phyloP scores from a whole-genome alignment of 2,888 invertebrate species.

The Hypolimnas misippus region DNA sequence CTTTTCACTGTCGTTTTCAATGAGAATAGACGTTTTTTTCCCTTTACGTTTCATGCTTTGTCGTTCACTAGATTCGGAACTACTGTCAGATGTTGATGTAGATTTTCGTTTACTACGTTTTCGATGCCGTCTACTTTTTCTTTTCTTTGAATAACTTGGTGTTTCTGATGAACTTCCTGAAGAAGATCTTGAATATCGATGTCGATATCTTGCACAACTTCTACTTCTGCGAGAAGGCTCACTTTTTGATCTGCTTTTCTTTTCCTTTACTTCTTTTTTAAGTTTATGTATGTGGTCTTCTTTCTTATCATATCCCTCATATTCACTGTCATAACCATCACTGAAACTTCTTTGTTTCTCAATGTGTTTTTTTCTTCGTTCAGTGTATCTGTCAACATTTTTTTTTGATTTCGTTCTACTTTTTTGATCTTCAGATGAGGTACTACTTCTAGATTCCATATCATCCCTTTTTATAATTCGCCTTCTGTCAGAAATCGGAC shows the following conservation, averaged over 20 bases:
- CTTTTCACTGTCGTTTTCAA: conserved; percentile 72
- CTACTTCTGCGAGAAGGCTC: conserved; percentile 70
- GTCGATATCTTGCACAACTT: conserved; percentile 57
- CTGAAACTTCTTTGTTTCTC: conserved; percentile 77
- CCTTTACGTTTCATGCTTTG: conserved; percentile 72
- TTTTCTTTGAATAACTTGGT: conserved; percentile 62
- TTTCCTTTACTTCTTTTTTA: conserved; percentile 52
- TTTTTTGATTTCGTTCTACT: conserved; percentile 56
- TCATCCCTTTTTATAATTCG: conserved; percentile 56
- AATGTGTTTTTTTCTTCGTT: conserved; percentile 64
- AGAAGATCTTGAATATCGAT: conserved; percentile 60
- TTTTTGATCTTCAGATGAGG: conserved; percentile 75
- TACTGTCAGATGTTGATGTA: conserved; percentile 71
- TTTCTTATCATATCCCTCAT: conserved; percentile 58
- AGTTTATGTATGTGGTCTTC: conserved; percentile 56
- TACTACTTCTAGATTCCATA: conserved; percentile 70
- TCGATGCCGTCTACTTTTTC: conserved; percentile 70
- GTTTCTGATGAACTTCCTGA: conserved; percentile 69
- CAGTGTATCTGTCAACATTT: conserved; percentile 62
- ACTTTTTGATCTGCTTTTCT: conserved; percentile 77
- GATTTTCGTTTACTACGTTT: conserved; percentile 74
- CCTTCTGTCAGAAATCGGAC: conserved; percentile 66
- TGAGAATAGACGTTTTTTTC: conserved; percentile 78
- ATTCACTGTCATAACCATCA: conserved; percentile 78
- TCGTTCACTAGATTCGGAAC: conserved; percentile 73